Percentiles rank a stretch among this genome's conserved stretches.
Evolutionary conservation across 2,888 invertebrate genomes (phyloP).

Genomic region (Mesochorus sp.): DNA sequence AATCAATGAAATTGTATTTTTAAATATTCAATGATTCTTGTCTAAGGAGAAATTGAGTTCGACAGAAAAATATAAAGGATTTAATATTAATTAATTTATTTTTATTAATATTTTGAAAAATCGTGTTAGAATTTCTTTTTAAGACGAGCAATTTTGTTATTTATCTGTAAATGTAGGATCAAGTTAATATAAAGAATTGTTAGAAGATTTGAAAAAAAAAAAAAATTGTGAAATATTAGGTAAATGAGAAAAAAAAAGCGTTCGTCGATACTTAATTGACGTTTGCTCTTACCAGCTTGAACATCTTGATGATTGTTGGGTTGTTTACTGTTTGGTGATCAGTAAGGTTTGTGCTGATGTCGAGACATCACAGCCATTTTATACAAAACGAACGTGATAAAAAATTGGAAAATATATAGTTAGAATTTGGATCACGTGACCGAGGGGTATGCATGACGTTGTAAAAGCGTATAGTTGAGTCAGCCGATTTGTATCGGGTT

Average conservation of each 20-base stretch:
- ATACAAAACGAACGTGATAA: slow-evolving; percentile 72
- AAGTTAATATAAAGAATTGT: neutral
- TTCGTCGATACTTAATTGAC: too few species aligned
- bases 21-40: too few species aligned
- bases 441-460: slow-evolving; percentile 70
- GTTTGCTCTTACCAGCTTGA: slow-evolving; percentile 79
- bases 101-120: too few species aligned
- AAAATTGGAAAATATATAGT: slow-evolving; percentile 71
- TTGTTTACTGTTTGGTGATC: slow-evolving; percentile 78
- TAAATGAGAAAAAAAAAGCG: slow-evolving; percentile 35
- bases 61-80: too few species aligned
- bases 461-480: slow-evolving; percentile 73
- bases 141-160: too few species aligned
- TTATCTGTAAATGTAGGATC: too few species aligned
- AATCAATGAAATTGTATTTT: too few species aligned
- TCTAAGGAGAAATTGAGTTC: too few species aligned
- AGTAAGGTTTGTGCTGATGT: slow-evolving; percentile 74
- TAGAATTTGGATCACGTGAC: slow-evolving; percentile 67
- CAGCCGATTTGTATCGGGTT: slow-evolving; percentile 71
- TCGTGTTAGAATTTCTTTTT: too few species aligned
- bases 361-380: slow-evolving; percentile 72
- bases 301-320: slow-evolving; percentile 78
- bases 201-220: neutral
- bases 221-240: neutral
- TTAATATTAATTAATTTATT: too few species aligned